Conservation (phyloP, 2,113 vertebrate species). For the Myiopsitta monachus region DNA sequence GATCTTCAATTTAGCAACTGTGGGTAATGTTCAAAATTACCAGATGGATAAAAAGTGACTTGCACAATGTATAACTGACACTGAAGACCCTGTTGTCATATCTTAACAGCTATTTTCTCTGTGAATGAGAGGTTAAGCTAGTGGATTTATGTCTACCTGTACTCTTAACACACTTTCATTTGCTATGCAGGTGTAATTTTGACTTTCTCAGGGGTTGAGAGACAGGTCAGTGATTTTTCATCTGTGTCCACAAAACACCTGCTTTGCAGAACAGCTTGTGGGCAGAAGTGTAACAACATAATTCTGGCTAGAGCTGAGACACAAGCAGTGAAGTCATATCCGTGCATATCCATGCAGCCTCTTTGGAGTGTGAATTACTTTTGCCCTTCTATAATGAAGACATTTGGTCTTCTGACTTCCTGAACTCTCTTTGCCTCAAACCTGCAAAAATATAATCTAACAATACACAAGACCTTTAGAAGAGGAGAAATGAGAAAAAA, state of each 20-base stretch:
- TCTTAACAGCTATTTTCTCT: neutral
- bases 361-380: neutral
- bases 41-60: neutral
- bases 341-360: fast-evolving
- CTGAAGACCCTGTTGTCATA: neutral
- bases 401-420: neutral
- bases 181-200: neutral
- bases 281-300: neutral
- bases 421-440: neutral
- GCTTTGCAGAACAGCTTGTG: neutral
- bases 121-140: neutral
- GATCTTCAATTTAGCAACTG: neutral
- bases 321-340: neutral
- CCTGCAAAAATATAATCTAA: neutral
- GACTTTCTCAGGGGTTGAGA: neutral
- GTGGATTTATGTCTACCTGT: neutral
- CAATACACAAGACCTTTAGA: neutral
- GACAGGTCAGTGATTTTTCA: neutral
- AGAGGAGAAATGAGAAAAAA: neutral
- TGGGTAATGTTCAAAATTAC: neutral
- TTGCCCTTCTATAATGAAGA: neutral
- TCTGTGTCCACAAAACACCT: neutral
- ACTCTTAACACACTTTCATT: neutral
- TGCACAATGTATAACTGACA: neutral
- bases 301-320: neutral